These are phyloP conservation scores for Cassiopea andromeda DNA, from an alignment of 30 jellyfish, hydroid and myxozoan genomes.

Conservation along the genomic window DNA sequence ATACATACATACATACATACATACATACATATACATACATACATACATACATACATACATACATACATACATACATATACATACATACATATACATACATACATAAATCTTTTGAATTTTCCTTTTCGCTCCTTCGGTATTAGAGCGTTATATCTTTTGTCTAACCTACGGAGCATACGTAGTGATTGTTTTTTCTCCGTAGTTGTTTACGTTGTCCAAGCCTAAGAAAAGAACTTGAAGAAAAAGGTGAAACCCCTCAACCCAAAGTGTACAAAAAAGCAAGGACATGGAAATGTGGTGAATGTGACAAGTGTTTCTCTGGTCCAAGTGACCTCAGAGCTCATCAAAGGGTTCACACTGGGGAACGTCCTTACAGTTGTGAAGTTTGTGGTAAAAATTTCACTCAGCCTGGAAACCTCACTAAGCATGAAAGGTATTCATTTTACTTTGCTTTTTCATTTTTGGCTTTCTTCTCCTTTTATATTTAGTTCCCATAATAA, in stretches of 20 bases:
- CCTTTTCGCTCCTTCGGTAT: no score
- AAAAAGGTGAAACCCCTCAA: constrained; percentile 37
- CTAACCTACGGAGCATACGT: no score
- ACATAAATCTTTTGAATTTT: no score
- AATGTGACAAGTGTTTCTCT: constrained; percentile 63
- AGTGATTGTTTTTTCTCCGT: background rate
- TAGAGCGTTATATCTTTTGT: no score
- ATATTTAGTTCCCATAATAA: no score
- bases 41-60: no score
- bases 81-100: no score
- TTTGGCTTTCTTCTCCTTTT: background rate
- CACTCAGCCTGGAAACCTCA: constrained; percentile 76
- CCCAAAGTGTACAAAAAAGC: constrained; percentile 34
- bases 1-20: no score
- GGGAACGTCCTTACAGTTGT: constrained; percentile 69
- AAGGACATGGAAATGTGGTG: constrained; percentile 60
- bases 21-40: no score
- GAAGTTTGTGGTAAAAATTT: constrained; percentile 56
- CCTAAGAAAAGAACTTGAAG: constrained; percentile 42
- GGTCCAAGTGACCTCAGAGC: constrained; percentile 79
- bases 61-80: no score
- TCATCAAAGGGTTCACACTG: constrained; percentile 73
- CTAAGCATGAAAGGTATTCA: constrained; percentile 60
- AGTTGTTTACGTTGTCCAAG: constrained; percentile 58
- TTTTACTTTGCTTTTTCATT: background rate